phyloP scores from a whole-genome alignment of 2,113 vertebrate species.

The Psettodes erumei region DNA sequence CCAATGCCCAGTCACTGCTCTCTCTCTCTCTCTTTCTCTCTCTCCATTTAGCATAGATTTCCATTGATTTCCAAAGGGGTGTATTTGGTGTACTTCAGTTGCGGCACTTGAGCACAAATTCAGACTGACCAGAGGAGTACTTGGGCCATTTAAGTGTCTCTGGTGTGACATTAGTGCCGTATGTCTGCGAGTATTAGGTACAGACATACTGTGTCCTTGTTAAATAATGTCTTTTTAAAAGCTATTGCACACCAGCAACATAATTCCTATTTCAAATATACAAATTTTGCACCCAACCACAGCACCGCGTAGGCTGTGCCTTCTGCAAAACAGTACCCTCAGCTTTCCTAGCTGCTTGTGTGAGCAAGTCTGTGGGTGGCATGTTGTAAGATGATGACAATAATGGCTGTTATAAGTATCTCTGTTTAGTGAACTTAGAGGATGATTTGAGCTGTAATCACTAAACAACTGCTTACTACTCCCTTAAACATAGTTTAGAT shows the following conservation, averaged over 20 bases:
- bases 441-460: conserved; percentile 50
- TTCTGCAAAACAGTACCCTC: conserved; percentile 9
- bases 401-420: conserved; percentile 60
- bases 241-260: neutral
- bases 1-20: conserved; percentile 6
- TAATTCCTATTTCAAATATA: neutral
- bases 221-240: neutral
- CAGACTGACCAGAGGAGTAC: neutral
- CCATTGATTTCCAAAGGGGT: conserved; percentile 6
- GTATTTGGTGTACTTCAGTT: neutral
- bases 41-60: neutral
- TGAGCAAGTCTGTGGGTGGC: conserved; percentile 67
- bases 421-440: conserved; percentile 57
- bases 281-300: neutral
- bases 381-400: conserved; percentile 55
- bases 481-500: conserved; percentile 68
- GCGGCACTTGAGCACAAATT: conserved; percentile 1
- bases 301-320: neutral
- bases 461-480: conserved; percentile 67
- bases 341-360: conserved; percentile 19
- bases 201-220: neutral
- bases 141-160: neutral
- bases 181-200: neutral
- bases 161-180: neutral
- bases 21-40: conserved; percentile 11